Conservation (phyloP, 2,888 invertebrate species). For the Candidula unifasciata region DNA sequence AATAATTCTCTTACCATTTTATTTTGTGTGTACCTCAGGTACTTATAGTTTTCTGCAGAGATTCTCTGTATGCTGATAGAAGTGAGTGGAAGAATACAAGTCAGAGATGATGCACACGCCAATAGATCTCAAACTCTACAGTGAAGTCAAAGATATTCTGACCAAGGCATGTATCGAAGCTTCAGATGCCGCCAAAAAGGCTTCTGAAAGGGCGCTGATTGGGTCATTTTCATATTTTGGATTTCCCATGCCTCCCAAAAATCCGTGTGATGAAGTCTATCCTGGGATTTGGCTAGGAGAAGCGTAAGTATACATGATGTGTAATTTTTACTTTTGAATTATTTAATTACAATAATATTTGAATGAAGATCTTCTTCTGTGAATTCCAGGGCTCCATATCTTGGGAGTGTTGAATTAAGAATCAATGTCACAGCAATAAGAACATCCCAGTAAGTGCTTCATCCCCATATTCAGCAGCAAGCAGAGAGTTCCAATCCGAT, state of each 20-base stretch:
- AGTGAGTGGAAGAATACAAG: background rate
- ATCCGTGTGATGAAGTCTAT: constrained; percentile 68
- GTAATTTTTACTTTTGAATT: background rate
- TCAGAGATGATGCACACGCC: constrained; percentile 24
- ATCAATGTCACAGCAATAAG: too few species aligned
- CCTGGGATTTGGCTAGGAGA: constrained; percentile 68
- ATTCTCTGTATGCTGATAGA: background rate
- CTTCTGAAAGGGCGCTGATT: background rate
- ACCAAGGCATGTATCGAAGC: constrained; percentile 1
- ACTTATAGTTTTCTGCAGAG: background rate
- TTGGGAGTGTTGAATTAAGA: too few species aligned
- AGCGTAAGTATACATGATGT: constrained; percentile 60
- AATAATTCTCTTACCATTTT: background rate
- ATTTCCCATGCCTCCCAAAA: constrained; percentile 58
- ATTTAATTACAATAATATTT: too few species aligned
- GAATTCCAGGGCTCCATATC: too few species aligned
- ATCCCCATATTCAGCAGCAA: too few species aligned
- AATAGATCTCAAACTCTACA: constrained; percentile 43
- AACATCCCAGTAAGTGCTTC: too few species aligned
- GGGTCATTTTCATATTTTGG: constrained; percentile 48
- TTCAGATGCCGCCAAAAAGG: background rate
- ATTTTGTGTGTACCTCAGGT: background rate
- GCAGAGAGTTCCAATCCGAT: too few species aligned
- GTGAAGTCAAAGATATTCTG: constrained; percentile 30
- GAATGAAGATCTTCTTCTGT: too few species aligned